Conservation (phyloP, 2,113 vertebrate species). For the Phocoena sinus region DNA sequence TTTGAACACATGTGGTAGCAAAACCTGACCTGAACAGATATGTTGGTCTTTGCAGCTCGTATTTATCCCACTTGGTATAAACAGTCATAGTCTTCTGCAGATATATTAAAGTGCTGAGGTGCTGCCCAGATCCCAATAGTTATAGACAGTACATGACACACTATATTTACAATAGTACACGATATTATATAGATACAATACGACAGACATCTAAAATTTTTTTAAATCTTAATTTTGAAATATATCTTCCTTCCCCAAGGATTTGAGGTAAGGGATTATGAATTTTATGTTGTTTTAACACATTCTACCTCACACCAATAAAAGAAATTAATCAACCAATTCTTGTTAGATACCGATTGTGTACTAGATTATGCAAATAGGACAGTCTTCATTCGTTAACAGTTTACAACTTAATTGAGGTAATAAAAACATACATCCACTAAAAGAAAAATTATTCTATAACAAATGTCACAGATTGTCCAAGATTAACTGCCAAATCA, state of each 20-base stretch:
- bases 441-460: neutral
- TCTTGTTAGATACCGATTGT: neutral
- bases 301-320: neutral
- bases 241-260: neutral
- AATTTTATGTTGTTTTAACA: neutral
- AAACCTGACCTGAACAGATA: neutral
- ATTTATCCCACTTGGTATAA: neutral
- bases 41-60: neutral
- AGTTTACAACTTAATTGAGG: neutral
- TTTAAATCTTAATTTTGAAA: neutral
- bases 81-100: neutral
- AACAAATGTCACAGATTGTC: neutral
- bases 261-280: neutral
- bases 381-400: neutral
- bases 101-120: neutral
- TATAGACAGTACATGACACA: neutral
- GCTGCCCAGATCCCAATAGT: neutral
- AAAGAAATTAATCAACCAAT: neutral
- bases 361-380: neutral
- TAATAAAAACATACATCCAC: neutral
- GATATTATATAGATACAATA: neutral
- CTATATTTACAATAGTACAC: neutral
- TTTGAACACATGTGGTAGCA: neutral
- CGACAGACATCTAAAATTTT: neutral
- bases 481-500: neutral